Evolutionary conservation across 2,888 invertebrate genomes (phyloP), one percentile per base, ranked within the genome.

Genomic region (Apeira syringaria): DNA sequence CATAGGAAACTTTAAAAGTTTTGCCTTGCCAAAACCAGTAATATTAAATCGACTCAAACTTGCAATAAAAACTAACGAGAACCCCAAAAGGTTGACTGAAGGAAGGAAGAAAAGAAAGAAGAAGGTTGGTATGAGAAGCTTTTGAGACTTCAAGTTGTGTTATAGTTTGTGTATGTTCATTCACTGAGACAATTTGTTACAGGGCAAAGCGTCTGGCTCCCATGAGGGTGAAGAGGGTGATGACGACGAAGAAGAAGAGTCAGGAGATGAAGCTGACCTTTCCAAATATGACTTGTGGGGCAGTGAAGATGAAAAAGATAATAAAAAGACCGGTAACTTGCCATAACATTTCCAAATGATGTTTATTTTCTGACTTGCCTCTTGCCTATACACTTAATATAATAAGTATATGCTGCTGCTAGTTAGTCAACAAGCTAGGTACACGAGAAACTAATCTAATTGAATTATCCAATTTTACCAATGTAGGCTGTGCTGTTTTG

Each of bases 211-310:
- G n/a, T 68, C 74, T 6, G 64, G 66, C 11, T 67, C 77, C 2
- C 76, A 81, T 7, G 88, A 80, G 1, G 88, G 31, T 1, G 45
- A 11, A 8, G 18, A 81, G 7, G 87, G 76, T 0, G 91, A 74
- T 1, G 91, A 83, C 0, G 92, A 92, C 0, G 93, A 93, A 0
- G 92, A 92, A 4, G 91, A 91, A 33, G 92, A 92, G 39, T 91
- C 92, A 0, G 92, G 92, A 0, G 93, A 92, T 39, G 89, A 90
- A 36, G 94, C 91, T 6, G 95, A 96, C 74, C 86, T 95, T 31
- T 94, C 95, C 12, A 95, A 95, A 72, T 96, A 96, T 74, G 94
- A 95, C 69, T 83, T 96, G 27, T 94, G 94, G 93, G 94, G 94
- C 46, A 92, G 91, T 53, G 93, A 93, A 47, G 92, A 91, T 29